These are phyloP conservation scores for Hypomecis punctinalis DNA, from an alignment of 2,888 invertebrate genomes.

Conservation along the genomic window DNA sequence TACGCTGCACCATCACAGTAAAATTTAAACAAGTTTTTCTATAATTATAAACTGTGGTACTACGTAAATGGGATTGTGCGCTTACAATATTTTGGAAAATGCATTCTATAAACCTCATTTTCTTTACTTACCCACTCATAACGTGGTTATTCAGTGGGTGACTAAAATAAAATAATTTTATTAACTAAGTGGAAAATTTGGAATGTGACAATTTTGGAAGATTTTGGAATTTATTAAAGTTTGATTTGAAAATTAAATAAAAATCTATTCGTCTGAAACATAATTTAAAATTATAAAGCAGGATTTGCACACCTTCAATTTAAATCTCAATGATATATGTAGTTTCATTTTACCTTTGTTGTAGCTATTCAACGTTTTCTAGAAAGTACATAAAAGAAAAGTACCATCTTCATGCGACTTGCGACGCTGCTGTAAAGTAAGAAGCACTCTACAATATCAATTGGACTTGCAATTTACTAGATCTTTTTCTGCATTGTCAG, in stretches of 20 bases:
- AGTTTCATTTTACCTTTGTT: not conserved
- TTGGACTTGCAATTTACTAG: slow-evolving; percentile 25
- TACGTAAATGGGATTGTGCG: slow-evolving; percentile 9
- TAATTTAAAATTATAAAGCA: not conserved
- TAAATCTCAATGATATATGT: no score
- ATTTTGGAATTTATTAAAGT: not conserved
- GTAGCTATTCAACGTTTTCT: slow-evolving; percentile 11
- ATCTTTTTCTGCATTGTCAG: slow-evolving; percentile 21
- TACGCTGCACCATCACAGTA: not conserved
- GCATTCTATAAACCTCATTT: slow-evolving; percentile 22
- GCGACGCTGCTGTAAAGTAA: slow-evolving; percentile 20
- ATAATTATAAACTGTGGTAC: not conserved
- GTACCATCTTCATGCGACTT: slow-evolving; percentile 9
- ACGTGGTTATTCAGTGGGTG: no score
- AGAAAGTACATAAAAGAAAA: slow-evolving; percentile 2
- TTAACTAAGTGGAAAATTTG: no score
- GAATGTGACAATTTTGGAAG: no score
- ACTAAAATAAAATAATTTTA: not conserved
- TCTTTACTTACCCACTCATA: slow-evolving; percentile 7
- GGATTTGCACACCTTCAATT: no score
- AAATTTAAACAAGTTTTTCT: no score
- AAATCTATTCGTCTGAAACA: not conserved
- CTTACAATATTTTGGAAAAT: slow-evolving; percentile 11
- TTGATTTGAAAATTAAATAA: not conserved
- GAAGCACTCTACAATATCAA: slow-evolving; percentile 30